Evolutionary conservation across 2,113 vertebrate species (phyloP), one percentile per base, ranked within the genome.

Genomic region (Callorhinus ursinus): DNA sequence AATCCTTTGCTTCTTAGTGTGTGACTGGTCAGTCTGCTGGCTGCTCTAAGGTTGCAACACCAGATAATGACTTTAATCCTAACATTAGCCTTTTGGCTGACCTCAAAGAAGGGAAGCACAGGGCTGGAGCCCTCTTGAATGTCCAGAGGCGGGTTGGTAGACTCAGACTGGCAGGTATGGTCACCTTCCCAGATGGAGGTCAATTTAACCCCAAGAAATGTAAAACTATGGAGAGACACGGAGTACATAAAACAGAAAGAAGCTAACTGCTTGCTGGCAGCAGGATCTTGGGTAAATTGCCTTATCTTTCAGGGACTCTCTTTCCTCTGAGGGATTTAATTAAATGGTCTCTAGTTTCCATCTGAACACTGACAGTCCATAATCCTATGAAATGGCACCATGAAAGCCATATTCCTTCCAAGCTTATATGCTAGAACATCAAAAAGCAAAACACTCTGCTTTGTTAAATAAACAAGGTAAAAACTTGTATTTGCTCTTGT

Each of bases 1-100:
- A 94, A 49, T 93, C 95, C 97, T 98, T 95, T 59, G 84, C 88
- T 97, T 97, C 98, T 97, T 96, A 97, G 95, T 91, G 94, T 96
- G 97, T 98, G 94, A 97, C 94, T 98, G 95, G 90, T 98, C 98
- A 98, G 81, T 98, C 98, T 97, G 97, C 97, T 93, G 97, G 97
- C 97, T 96, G 97, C 93, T 97, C 90, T 88, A 96, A 93, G 88
- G 69, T 94, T 97, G 39, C 92, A 84, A 76, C 96, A 97, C 95
- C 97, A 98, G 97, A 96, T 97, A 95, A 95, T 61, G 96, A 90
- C 89, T 97, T 96, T 93, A 61, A 95, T 85, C 79, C 97, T 88
- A 65, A 93, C 96, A 96, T 97, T 94, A 93, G 96, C 90, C 89
- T 98, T 93, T 46, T 57, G 96, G 95, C 95, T 98, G 95, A 74